phyloP scores from a whole-genome alignment of 2,113 vertebrate genomes.

The Phoxinus phoxinus region DNA sequence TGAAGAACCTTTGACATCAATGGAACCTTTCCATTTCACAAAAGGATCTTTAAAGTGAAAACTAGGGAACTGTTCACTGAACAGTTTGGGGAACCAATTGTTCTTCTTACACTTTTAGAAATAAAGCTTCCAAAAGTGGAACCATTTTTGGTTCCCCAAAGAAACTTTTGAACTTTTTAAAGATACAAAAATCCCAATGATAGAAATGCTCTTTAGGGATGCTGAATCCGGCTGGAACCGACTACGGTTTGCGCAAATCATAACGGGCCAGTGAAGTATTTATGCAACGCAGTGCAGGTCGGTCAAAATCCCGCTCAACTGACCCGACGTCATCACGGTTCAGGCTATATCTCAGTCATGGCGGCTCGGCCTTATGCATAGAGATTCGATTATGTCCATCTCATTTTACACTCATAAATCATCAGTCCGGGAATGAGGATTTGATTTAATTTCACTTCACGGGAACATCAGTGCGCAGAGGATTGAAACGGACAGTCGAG shows the following conservation, averaged over 20 bases:
- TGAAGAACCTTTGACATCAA: neutral
- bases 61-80: too few relatives aligned
- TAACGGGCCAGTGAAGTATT: conserved; percentile 7
- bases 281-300: neutral
- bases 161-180: neutral
- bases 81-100: too few relatives aligned
- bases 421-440: conserved; percentile 39
- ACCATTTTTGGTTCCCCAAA: too few relatives aligned
- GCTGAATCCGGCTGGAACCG: neutral
- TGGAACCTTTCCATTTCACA: neutral
- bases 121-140: too few relatives aligned
- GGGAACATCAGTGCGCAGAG: conserved; percentile 20
- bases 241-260: neutral
- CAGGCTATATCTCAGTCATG: conserved; percentile 27
- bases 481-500: conserved; percentile 36
- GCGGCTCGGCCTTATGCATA: conserved; percentile 1
- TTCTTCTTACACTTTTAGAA: too few relatives aligned
- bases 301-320: conserved; percentile 13
- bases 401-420: conserved; percentile 49
- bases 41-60: too few relatives aligned
- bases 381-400: conserved; percentile 44
- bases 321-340: conserved; percentile 33
- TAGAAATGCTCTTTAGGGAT: neutral
- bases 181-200: neutral
- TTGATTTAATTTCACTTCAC: conserved; percentile 52